phyloP scores from a whole-genome alignment of 2,888 invertebrate genomes.

The Opisthograptis luteolata region DNA sequence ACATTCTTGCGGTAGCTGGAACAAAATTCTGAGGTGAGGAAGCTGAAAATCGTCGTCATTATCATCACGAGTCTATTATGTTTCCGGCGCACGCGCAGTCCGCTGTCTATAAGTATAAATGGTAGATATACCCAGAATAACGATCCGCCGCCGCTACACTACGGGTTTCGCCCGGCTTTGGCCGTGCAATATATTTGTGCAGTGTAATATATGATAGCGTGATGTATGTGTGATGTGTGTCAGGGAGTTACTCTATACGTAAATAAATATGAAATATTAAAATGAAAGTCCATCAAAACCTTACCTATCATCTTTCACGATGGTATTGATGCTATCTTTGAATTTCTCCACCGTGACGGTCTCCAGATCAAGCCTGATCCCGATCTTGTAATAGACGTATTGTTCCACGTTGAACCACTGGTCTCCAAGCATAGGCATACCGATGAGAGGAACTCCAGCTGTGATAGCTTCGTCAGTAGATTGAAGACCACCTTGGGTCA shows the following conservation, averaged over 20 bases:
- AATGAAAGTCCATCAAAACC: not conserved
- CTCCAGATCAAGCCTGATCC: conserved; percentile 21
- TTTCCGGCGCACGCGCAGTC: too few relatives aligned
- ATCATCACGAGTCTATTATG: too few relatives aligned
- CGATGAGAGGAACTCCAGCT: conserved; percentile 47
- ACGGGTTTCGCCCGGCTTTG: too few relatives aligned
- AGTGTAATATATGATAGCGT: too few relatives aligned
- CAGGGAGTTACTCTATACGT: not conserved
- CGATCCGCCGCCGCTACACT: too few relatives aligned
- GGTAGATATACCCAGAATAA: too few relatives aligned
- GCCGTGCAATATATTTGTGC: too few relatives aligned
- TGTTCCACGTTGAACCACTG: conserved; percentile 47
- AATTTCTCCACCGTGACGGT: conserved; percentile 26
- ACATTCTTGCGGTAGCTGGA: conserved; percentile 8
- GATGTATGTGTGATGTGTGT: not conserved
- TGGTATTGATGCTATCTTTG: conserved; percentile 11
- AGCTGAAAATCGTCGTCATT: too few relatives aligned
- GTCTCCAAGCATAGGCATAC: conserved; percentile 52
- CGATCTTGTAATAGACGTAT: conserved; percentile 34
- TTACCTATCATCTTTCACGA: conserved; percentile 12
- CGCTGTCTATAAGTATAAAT: too few relatives aligned
- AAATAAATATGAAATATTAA: not conserved
- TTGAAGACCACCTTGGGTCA: conserved; percentile 59
- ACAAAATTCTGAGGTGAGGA: too few relatives aligned
- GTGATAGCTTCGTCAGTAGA: conserved; percentile 54